phyloP scores from a whole-genome alignment of 2,113 vertebrate genomes.

The Nesoenas mayeri region DNA sequence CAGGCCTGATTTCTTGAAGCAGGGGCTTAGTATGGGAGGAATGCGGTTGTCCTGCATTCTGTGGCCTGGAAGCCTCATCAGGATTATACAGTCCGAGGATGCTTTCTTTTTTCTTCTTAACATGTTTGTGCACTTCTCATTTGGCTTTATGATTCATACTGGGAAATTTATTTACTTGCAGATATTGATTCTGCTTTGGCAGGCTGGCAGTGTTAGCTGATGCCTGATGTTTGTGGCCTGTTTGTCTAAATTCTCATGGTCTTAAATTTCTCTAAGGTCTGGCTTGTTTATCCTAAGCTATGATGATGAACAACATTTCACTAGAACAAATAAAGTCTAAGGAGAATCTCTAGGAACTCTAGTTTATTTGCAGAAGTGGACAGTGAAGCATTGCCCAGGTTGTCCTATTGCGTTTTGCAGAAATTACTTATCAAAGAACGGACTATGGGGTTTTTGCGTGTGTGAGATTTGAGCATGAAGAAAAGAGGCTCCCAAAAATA shows the following conservation, averaged over 20 bases:
- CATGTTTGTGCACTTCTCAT: not conserved
- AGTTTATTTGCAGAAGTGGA: not conserved
- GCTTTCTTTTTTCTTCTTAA: not conserved
- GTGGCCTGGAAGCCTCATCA: slow-evolving; percentile 59
- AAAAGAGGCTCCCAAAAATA: slow-evolving; percentile 44
- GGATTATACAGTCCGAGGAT: slow-evolving; percentile 43
- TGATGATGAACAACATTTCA: not conserved
- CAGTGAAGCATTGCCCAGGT: not conserved
- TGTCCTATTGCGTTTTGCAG: not conserved
- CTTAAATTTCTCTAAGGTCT: not conserved
- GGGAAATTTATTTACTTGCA: not conserved
- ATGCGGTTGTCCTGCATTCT: slow-evolving; percentile 73
- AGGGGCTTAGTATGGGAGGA: slow-evolving; percentile 77
- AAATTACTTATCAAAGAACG: not conserved
- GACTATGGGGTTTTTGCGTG: not conserved
- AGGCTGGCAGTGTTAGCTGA: not conserved
- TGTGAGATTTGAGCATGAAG: not conserved
- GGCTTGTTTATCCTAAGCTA: not conserved
- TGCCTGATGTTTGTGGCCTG: not conserved
- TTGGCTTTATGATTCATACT: not conserved
- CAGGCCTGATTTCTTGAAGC: slow-evolving; percentile 61
- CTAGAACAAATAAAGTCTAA: not conserved
- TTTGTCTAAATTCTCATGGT: not conserved
- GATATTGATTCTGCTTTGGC: not conserved
- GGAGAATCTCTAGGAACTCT: not conserved